phyloP scores from a whole-genome alignment of 2,888 invertebrate genomes.

The Harpalus rubripes region DNA sequence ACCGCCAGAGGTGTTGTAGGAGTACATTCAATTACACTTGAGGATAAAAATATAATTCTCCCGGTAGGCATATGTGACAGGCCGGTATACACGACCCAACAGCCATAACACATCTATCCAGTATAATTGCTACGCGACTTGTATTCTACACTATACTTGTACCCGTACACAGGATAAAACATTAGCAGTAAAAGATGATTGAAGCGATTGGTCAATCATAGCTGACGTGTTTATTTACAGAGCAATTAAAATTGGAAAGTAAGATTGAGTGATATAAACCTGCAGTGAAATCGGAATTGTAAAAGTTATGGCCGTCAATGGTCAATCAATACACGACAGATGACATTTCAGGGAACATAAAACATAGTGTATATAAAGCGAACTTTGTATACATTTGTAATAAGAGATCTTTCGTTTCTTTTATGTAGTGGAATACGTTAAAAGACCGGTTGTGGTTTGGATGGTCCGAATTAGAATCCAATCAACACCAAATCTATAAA shows the following conservation, averaged over 20 bases:
- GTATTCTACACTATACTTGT: background rate
- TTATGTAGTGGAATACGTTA: too few species aligned
- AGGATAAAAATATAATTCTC: slow-evolving; percentile 38
- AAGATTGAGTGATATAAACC: background rate
- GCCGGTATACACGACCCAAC: background rate
- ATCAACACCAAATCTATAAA: too few species aligned
- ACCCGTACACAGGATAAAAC: background rate
- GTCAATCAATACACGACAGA: background rate
- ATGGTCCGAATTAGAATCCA: too few species aligned
- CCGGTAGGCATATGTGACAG: background rate
- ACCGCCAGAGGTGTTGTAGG: slow-evolving; percentile 49
- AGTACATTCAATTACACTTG: slow-evolving; percentile 48
- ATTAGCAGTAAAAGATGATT: slow-evolving; percentile 56
- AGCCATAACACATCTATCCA: slow-evolving; percentile 1
- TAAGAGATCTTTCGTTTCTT: too few species aligned
- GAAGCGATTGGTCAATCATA: slow-evolving; percentile 59
- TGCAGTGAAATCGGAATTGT: background rate
- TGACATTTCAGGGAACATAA: background rate
- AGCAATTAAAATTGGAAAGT: slow-evolving; percentile 54
- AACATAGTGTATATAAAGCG: background rate
- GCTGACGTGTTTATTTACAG: slow-evolving; percentile 61
- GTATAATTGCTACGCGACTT: background rate
- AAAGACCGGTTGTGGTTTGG: too few species aligned
- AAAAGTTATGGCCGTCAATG: background rate
- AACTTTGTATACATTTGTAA: too few species aligned